Percentiles rank a stretch among this genome's conserved stretches.
phyloP scores from a whole-genome alignment of 2,797 vertebrate species.

The Eleutherodactylus coqui region DNA sequence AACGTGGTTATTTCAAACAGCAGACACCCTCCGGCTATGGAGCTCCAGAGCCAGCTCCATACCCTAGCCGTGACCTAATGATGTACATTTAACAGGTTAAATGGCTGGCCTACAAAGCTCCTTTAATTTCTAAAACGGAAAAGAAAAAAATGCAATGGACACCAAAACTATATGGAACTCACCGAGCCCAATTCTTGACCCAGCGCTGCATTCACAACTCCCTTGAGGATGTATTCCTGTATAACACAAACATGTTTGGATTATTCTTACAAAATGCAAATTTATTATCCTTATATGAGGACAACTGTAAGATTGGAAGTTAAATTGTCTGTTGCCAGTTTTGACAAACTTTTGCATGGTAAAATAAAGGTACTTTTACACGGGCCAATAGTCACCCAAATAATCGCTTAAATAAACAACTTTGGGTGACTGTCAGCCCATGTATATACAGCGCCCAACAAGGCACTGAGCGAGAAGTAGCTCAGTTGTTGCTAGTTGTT shows the following conservation, averaged over 20 bases:
- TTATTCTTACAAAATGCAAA: not conserved
- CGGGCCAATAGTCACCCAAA: no score
- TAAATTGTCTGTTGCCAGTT: not conserved
- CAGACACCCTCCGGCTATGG: no score
- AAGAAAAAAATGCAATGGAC: not conserved
- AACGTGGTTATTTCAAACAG: no score
- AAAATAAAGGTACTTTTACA: no score
- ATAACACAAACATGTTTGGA: not conserved
- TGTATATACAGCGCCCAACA: no score
- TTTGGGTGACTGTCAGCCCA: no score
- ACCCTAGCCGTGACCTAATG: no score
- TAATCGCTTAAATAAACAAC: no score
- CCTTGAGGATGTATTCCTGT: slow-evolving; percentile 96
- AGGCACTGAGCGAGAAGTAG: no score
- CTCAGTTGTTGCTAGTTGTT: no score
- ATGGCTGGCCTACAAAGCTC: not conserved
- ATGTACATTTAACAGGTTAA: not conserved
- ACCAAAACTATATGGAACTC: slow-evolving; percentile 71
- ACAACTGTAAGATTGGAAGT: not conserved
- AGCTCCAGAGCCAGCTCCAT: no score
- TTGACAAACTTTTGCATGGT: not conserved
- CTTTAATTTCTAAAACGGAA: not conserved
- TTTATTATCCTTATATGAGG: not conserved
- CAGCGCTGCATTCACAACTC: slow-evolving; percentile 93
- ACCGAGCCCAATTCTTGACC: slow-evolving; percentile 95